These are phyloP conservation scores for Nymphicus hollandicus DNA, from an alignment of 2,113 vertebrate species.

Conservation along the genomic window DNA sequence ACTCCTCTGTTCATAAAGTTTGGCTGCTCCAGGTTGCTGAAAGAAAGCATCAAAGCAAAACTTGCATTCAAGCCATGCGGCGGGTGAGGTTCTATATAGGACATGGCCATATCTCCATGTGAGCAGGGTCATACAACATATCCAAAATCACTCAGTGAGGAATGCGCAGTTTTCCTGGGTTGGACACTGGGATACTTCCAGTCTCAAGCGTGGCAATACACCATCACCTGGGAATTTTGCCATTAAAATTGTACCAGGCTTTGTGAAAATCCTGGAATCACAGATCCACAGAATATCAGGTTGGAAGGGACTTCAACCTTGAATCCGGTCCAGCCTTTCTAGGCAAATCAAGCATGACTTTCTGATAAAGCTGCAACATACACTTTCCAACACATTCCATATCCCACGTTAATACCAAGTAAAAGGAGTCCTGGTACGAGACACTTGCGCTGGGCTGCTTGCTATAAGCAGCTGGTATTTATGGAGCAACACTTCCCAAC, in stretches of 20 bases:
- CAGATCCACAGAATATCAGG: neutral
- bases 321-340: neutral
- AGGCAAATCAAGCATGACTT: neutral
- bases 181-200: neutral
- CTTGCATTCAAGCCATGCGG: rapidly evolving
- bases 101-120: rapidly evolving
- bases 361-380: neutral
- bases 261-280: neutral
- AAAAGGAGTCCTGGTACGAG: neutral
- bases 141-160: neutral
- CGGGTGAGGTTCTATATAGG: neutral
- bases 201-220: neutral
- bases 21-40: neutral
- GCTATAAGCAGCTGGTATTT: slow-evolving; percentile 46
- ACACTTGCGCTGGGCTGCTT: neutral
- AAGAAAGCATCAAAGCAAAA: neutral
- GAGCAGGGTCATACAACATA: neutral
- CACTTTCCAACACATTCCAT: neutral
- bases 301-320: neutral
- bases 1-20: neutral
- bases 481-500: slow-evolving; percentile 30
- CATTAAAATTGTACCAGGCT: neutral
- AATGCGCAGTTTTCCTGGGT: neutral
- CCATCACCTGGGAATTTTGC: neutral
- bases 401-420: neutral